phyloP scores from a whole-genome alignment of 2,888 invertebrate species.

The Willowsia nigromaculata region DNA sequence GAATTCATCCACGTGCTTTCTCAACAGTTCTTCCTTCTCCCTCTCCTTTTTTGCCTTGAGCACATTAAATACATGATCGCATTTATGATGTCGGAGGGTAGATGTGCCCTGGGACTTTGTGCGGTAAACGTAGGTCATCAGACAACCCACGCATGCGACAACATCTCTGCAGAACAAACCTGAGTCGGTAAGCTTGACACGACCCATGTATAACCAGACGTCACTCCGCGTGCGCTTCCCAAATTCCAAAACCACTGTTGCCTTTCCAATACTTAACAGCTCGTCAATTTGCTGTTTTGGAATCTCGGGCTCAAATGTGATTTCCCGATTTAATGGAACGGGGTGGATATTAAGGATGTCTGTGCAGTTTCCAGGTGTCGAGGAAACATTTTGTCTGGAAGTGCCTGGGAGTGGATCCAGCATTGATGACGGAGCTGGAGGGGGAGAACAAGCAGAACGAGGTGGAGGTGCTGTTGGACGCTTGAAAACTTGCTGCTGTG shows the following conservation, averaged over 20 bases:
- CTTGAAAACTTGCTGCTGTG: neutral
- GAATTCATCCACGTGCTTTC: neutral
- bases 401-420: neutral
- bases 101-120: constrained; percentile 76
- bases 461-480: neutral
- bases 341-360: neutral
- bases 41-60: constrained; percentile 53
- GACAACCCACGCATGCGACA: constrained; percentile 75
- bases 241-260: constrained; percentile 70
- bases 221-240: constrained; percentile 75
- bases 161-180: constrained; percentile 71
- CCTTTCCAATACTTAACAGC: constrained; percentile 66
- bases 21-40: neutral
- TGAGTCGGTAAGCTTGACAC: constrained; percentile 67
- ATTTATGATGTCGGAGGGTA: constrained; percentile 77
- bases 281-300: constrained; percentile 73
- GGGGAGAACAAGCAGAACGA: neutral
- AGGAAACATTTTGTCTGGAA: no score
- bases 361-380: neutral
- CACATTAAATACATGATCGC: constrained; percentile 73
- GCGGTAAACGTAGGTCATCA: constrained; percentile 74
- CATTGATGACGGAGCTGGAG: neutral
- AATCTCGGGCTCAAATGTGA: constrained; percentile 52
- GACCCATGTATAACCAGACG: constrained; percentile 78
- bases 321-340: neutral